phyloP scores from a whole-genome alignment of 2,888 invertebrate genomes.

The Thymelicus acteon region DNA sequence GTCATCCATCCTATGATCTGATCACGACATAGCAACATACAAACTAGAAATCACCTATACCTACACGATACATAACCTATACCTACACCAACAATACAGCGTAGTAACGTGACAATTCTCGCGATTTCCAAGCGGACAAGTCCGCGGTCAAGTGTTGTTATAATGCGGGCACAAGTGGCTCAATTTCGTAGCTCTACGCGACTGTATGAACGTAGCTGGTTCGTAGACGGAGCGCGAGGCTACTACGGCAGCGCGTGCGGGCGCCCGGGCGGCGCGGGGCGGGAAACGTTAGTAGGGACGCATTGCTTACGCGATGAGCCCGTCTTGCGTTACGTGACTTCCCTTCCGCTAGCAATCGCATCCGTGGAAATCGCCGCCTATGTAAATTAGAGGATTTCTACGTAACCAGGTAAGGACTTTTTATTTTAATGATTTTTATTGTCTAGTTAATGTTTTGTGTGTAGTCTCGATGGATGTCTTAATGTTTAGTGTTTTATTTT shows the following conservation, averaged over 20 bases:
- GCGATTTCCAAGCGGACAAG: neutral
- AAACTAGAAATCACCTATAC: too few species aligned
- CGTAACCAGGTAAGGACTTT: slow-evolving; percentile 49
- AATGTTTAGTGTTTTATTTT: neutral
- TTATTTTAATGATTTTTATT: slow-evolving; percentile 7
- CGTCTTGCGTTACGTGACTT: slow-evolving; percentile 53
- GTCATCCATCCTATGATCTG: too few species aligned
- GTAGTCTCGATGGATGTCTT: neutral
- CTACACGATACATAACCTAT: too few species aligned
- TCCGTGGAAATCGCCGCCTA: slow-evolving; percentile 20
- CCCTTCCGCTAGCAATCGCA: slow-evolving; percentile 28
- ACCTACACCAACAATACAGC: neutral
- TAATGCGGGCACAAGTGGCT: slow-evolving; percentile 27
- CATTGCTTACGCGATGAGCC: slow-evolving; percentile 68
- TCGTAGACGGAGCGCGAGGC: slow-evolving; percentile 8
- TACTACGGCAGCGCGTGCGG: slow-evolving; percentile 34
- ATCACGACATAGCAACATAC: too few species aligned
- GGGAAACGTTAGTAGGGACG: slow-evolving; percentile 67
- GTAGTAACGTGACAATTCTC: neutral
- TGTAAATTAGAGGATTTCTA: slow-evolving; percentile 34
- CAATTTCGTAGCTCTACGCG: slow-evolving; percentile 49
- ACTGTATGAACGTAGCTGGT: slow-evolving; percentile 7
- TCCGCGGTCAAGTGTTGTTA: slow-evolving; percentile 18
- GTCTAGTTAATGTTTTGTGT: neutral
- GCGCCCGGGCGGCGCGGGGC: slow-evolving; percentile 29